Evolutionary conservation across 1,140 invertebrate species (phyloP).

Genomic region (Drosophila chauvacae): DNA sequence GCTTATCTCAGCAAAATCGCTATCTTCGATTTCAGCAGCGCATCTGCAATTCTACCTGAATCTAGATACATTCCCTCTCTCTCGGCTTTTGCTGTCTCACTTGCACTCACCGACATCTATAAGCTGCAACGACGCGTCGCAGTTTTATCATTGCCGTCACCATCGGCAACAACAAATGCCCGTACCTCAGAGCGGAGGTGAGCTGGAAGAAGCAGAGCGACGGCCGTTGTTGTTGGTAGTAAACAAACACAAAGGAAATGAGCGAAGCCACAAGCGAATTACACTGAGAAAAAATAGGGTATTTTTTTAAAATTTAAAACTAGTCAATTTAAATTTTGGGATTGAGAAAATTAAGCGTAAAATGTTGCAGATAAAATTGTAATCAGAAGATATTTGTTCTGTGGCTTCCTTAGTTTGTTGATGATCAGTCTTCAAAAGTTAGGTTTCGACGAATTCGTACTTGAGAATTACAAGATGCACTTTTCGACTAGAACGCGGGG

Average conservation of each 20-base stretch:
- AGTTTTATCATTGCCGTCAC: constrained; percentile 50
- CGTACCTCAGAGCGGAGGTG: constrained; percentile 26
- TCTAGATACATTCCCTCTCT: constrained; percentile 17
- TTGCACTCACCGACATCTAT: constrained; percentile 31
- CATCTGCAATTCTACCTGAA: constrained; percentile 42
- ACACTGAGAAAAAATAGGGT: not conserved
- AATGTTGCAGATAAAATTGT: not conserved
- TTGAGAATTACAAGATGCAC: not conserved
- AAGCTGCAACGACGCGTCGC: constrained; percentile 48
- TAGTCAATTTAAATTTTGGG: no score
- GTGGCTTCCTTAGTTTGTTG: not conserved
- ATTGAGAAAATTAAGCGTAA: not conserved
- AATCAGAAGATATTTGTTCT: not conserved
- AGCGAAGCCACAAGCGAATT: constrained; percentile 27
- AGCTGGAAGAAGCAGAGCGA: constrained; percentile 37
- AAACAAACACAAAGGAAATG: constrained; percentile 43
- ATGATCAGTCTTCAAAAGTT: not conserved
- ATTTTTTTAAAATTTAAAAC: no score
- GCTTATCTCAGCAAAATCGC: constrained; percentile 9
- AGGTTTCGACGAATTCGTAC: not conserved
- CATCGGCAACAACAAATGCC: constrained; percentile 40
- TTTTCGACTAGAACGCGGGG: no score
- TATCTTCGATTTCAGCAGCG: constrained; percentile 38
- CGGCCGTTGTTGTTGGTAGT: constrained; percentile 51
- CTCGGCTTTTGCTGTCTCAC: not conserved